These are phyloP conservation scores for Neolamprologus devosi DNA, from an alignment of 2,113 vertebrate species.

Conservation along the genomic window DNA sequence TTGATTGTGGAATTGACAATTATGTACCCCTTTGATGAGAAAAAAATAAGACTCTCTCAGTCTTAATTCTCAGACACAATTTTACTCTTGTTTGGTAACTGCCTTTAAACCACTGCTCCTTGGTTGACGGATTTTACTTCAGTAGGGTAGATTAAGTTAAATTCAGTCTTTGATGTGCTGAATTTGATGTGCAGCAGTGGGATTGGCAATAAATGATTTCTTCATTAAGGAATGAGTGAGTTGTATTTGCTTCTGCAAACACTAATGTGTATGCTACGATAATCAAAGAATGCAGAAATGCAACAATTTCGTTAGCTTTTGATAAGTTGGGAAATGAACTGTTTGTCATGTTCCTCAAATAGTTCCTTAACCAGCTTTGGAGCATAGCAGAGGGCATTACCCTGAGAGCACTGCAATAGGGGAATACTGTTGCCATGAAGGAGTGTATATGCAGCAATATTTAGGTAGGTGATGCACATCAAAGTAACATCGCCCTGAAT, in stretches of 20 bases:
- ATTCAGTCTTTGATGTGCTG: not conserved
- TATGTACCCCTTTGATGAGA: not conserved
- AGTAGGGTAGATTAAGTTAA: not conserved
- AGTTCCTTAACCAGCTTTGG: not conserved
- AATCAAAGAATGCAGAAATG: not conserved
- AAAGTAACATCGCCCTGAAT: not conserved
- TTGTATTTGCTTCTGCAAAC: not conserved
- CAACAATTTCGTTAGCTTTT: not conserved
- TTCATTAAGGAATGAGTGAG: not conserved
- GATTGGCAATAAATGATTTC: not conserved
- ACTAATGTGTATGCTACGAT: not conserved
- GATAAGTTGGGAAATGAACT: not conserved
- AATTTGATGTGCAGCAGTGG: not conserved
- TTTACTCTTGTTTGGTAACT: not conserved
- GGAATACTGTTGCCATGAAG: not conserved
- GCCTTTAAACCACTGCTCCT: not conserved
- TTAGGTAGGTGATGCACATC: not conserved
- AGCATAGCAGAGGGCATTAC: not conserved
- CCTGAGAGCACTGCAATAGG: not conserved
- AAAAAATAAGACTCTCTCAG: not conserved
- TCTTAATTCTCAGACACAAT: not conserved
- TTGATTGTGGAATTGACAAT: not conserved
- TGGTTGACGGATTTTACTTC: not conserved
- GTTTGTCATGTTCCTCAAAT: not conserved
- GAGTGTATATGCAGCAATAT: not conserved